Evolutionary conservation across 2,888 invertebrate genomes (phyloP).

Genomic region (Pollenia angustigena): DNA sequence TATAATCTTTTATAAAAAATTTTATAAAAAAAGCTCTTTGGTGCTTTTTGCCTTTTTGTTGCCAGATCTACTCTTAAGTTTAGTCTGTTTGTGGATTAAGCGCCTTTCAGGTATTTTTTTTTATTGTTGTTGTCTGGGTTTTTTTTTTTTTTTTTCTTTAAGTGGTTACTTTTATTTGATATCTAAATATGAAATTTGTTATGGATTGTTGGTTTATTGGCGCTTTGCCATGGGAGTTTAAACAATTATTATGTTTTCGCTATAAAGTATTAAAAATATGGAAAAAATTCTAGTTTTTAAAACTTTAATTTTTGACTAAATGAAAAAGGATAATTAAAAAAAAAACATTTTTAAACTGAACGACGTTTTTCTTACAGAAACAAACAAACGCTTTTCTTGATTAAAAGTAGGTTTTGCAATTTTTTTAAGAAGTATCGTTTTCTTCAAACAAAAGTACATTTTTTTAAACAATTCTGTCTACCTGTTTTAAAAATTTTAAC

Average conservation of each 20-base stretch:
- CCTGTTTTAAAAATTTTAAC: background rate
- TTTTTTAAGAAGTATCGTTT: too few species aligned
- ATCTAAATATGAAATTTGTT: conserved; percentile 41
- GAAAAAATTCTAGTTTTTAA: too few species aligned
- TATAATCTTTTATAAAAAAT: conserved; percentile 59
- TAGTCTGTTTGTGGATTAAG: background rate
- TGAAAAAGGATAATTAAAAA: too few species aligned
- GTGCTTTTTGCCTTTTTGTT: conserved; percentile 3
- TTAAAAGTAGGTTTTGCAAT: too few species aligned
- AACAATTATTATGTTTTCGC: conserved; percentile 31
- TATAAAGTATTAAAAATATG: too few species aligned
- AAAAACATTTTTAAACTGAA: too few species aligned
- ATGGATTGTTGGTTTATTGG: conserved; percentile 23
- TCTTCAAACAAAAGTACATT: too few species aligned
- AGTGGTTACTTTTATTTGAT: conserved; percentile 28
- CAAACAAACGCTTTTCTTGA: too few species aligned
- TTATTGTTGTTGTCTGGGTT: background rate
- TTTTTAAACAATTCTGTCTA: background rate
- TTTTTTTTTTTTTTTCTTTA: background rate
- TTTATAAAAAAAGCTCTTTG: conserved; percentile 18
- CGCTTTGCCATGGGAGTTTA: background rate
- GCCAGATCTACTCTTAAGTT: background rate
- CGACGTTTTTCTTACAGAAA: too few species aligned
- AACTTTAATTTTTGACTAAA: too few species aligned
- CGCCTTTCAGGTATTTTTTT: conserved; percentile 31